Conservation (phyloP, 2,113 vertebrate species). For the Ophthalmolycus amberensis region DNA sequence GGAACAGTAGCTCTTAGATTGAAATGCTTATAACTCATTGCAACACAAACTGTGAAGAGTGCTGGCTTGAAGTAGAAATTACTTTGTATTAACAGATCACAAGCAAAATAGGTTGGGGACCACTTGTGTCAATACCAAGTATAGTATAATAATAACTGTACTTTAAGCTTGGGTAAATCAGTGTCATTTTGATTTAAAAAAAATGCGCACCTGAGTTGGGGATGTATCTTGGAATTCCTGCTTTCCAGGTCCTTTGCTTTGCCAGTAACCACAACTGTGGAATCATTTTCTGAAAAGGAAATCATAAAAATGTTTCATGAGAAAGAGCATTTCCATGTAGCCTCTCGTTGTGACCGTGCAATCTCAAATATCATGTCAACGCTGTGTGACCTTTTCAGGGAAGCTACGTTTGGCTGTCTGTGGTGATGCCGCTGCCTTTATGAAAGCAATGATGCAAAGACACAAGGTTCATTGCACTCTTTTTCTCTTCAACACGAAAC, state of each 20-base stretch:
- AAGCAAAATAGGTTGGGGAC: background rate
- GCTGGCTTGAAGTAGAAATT: background rate
- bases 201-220: constrained; percentile 75
- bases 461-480: background rate
- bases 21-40: background rate
- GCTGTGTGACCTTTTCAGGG: background rate
- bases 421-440: background rate
- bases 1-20: background rate
- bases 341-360: background rate
- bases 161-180: background rate
- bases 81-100: background rate
- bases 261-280: constrained; percentile 81
- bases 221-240: constrained; percentile 71
- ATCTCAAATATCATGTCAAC: background rate
- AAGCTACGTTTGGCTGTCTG: background rate
- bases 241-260: constrained; percentile 82
- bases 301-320: background rate
- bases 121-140: background rate
- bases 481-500: background rate
- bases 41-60: background rate
- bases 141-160: background rate
- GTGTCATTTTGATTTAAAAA: background rate
- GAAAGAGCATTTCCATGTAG: background rate
- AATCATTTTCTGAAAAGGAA: constrained; percentile 63
- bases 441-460: background rate